A percentile compares a stretch with the other conserved stretches of the same genome.
Conservation (phyloP, 2,113 vertebrate species). For the Prionailurus bengalensis region DNA sequence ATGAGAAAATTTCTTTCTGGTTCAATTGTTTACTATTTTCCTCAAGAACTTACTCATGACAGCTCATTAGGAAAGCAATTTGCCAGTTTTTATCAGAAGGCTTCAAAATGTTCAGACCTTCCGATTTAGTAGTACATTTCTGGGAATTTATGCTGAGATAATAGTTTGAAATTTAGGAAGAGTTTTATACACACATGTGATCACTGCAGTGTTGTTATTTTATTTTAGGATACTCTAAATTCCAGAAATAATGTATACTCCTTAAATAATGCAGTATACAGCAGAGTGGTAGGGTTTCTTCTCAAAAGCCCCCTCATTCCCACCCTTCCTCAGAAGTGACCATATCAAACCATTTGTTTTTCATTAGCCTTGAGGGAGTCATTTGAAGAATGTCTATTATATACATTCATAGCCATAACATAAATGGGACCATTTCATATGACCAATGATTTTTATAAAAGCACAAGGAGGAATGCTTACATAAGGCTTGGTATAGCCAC, state of each 20-base stretch:
- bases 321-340: neutral
- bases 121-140: conserved; percentile 61
- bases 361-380: neutral
- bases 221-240: conserved; percentile 58
- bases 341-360: neutral
- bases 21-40: conserved; percentile 80
- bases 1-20: conserved; percentile 73
- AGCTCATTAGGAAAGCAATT: conserved; percentile 80
- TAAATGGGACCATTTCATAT: neutral
- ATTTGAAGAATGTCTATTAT: neutral
- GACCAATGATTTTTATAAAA: conserved; percentile 32
- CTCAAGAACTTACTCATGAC: conserved; percentile 69
- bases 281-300: neutral
- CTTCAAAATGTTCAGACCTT: conserved; percentile 65
- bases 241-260: neutral
- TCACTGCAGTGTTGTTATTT: conserved; percentile 38
- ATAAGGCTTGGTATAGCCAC: neutral
- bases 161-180: conserved; percentile 60
- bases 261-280: neutral
- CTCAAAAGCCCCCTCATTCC: neutral
- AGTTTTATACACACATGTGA: neutral
- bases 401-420: neutral
- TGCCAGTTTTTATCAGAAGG: conserved; percentile 75
- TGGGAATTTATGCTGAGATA: conserved; percentile 38
- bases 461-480: neutral